Conservation (phyloP, 2,888 invertebrate genomes). For the Drosophila aldrichi region DNA sequence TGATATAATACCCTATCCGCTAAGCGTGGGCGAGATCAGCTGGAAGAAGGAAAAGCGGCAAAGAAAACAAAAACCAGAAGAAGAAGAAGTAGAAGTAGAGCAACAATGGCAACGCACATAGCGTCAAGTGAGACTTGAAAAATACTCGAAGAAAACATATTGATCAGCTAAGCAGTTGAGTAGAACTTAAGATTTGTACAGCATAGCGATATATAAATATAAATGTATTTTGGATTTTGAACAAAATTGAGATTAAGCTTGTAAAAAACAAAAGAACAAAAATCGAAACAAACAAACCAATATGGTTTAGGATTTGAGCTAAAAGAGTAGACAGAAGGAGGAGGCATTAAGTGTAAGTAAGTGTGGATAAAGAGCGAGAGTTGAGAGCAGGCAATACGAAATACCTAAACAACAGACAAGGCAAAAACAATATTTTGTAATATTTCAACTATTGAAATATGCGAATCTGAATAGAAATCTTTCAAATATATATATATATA, state of each 20-base stretch:
- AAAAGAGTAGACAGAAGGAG: constrained; percentile 31
- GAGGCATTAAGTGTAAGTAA: constrained; percentile 50
- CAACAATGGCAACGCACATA: constrained; percentile 65
- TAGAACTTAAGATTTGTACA: constrained; percentile 74
- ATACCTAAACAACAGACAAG: constrained; percentile 15
- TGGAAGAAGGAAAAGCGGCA: constrained; percentile 63
- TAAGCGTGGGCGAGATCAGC: constrained; percentile 69
- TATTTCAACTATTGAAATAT: constrained; percentile 18
- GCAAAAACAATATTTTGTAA: constrained; percentile 35
- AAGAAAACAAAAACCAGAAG: constrained; percentile 23
- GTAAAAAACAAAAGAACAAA: constrained; percentile 53
- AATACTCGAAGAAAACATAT: constrained; percentile 42
- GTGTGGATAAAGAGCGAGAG: constrained; percentile 29
- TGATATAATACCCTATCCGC: constrained; percentile 82
- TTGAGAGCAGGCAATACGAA: constrained; percentile 8
- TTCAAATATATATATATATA: constrained; percentile 7
- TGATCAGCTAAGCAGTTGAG: constrained; percentile 30
- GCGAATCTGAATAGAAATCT: constrained; percentile 10
- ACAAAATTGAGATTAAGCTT: constrained; percentile 52
- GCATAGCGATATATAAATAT: constrained; percentile 61
- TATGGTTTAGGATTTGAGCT: constrained; percentile 65
- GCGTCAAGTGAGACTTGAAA: constrained; percentile 47
- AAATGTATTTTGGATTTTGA: constrained; percentile 43
- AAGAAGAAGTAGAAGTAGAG: not conserved
- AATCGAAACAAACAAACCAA: constrained; percentile 5